Percentiles rank a stretch among this genome's conserved stretches.
Evolutionary conservation across 2,888 invertebrate species (phyloP).

Genomic region (Aquatica leii): DNA sequence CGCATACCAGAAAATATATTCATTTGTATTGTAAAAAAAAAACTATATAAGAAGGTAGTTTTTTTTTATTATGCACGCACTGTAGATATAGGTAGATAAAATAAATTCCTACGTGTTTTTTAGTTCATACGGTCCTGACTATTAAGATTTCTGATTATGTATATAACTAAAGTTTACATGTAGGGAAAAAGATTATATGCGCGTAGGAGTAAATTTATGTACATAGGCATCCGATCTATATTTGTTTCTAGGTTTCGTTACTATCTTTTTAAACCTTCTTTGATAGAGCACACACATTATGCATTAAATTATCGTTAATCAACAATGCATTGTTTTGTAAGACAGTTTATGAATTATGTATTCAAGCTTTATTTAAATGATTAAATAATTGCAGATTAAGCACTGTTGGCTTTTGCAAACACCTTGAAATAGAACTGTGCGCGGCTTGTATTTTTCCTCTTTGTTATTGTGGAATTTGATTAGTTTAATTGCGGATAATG

Average conservation of each 20-base stretch:
- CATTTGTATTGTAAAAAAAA: constrained; percentile 12
- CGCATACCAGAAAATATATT: constrained; percentile 30
- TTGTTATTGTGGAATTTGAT: too few species aligned
- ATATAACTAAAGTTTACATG: constrained; percentile 8
- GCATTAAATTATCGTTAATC: background rate
- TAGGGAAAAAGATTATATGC: constrained; percentile 1
- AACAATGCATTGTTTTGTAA: background rate
- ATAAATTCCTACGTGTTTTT: constrained; percentile 28
- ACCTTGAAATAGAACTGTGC: too few species aligned
- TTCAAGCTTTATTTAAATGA: background rate
- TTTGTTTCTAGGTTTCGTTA: background rate
- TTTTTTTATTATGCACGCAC: constrained; percentile 34
- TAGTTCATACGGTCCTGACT: constrained; percentile 22
- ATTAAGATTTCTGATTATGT: constrained; percentile 27
- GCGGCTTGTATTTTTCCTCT: too few species aligned
- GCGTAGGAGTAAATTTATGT: constrained; percentile 1
- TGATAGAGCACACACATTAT: too few species aligned
- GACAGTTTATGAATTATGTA: background rate
- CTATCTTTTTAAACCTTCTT: background rate
- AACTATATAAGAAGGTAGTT: constrained; percentile 10
- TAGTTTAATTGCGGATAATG: too few species aligned
- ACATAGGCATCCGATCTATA: background rate
- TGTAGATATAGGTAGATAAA: constrained; percentile 29
- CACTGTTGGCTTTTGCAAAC: background rate
- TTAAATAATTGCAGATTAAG: background rate